A percentile compares a stretch with the other conserved stretches of the same genome.
phyloP scores from a whole-genome alignment of 2,113 vertebrate genomes.

The Paramisgurnus dabryanus region DNA sequence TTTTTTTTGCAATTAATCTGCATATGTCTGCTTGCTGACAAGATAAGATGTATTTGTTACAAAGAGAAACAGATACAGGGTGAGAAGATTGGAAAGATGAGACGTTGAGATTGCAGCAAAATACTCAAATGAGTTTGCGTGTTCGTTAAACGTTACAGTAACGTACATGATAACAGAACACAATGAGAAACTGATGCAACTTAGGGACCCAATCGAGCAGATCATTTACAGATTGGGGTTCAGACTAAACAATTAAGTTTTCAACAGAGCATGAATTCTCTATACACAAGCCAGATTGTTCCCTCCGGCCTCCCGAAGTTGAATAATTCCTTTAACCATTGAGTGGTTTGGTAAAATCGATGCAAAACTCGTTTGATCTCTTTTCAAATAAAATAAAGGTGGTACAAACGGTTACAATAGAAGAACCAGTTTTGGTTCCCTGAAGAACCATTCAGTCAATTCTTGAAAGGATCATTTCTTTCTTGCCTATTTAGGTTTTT shows the following conservation, averaged over 20 bases:
- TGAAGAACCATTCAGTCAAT: too few relatives aligned
- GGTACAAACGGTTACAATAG: too few relatives aligned
- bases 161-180: constrained; percentile 60
- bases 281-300: constrained; percentile 38
- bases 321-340: neutral
- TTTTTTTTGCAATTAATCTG: constrained; percentile 15
- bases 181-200: constrained; percentile 62
- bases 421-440: too few relatives aligned
- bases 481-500: too few relatives aligned
- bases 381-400: too few relatives aligned
- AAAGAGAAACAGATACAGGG: neutral
- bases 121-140: constrained; percentile 45
- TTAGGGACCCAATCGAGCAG: constrained; percentile 62
- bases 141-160: constrained; percentile 55
- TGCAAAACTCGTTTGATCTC: neutral
- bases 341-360: neutral
- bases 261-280: constrained; percentile 66
- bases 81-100: neutral
- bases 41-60: neutral
- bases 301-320: neutral
- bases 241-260: constrained; percentile 58
- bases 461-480: too few relatives aligned
- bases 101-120: neutral
- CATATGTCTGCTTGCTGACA: constrained; percentile 21
- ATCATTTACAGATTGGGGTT: constrained; percentile 65